Evolutionary conservation across 2,888 invertebrate genomes (phyloP).

Genomic region (Salpingus planirostris): DNA sequence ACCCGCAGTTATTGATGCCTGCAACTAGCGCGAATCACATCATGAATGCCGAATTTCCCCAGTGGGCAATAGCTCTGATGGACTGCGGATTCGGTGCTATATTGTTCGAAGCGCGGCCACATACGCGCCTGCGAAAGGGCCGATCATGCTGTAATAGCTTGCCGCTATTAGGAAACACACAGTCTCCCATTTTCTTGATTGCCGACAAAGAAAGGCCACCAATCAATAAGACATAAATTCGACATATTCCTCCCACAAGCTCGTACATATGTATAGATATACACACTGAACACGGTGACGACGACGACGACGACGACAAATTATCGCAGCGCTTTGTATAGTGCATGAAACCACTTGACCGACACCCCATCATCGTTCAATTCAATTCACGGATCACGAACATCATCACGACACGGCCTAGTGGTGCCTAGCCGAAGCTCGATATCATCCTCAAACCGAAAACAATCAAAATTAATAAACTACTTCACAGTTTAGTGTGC

Average conservation of each 20-base stretch:
- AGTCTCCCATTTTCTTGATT: slow-evolving; percentile 14
- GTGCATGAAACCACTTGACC: too few species aligned
- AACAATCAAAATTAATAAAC: too few species aligned
- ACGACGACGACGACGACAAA: too few species aligned
- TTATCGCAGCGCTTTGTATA: too few species aligned
- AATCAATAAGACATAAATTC: slow-evolving; percentile 15
- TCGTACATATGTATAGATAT: too few species aligned
- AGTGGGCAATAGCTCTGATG: slow-evolving; percentile 35
- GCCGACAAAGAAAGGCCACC: slow-evolving; percentile 10
- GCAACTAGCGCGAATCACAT: slow-evolving; percentile 37
- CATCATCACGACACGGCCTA: too few species aligned
- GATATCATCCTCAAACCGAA: too few species aligned
- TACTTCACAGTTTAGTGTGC: too few species aligned
- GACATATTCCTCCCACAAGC: slow-evolving; percentile 8
- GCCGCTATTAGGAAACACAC: slow-evolving; percentile 17
- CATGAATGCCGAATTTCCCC: slow-evolving; percentile 38
- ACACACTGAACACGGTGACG: too few species aligned
- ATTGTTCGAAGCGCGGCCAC: slow-evolving; percentile 23
- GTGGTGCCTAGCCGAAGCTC: too few species aligned
- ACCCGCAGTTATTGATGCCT: slow-evolving; percentile 34
- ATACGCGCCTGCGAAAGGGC: slow-evolving; percentile 15
- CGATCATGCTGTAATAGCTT: slow-evolving; percentile 18
- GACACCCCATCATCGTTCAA: too few species aligned
- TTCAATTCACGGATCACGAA: too few species aligned
- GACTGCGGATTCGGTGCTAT: slow-evolving; percentile 30